Evolutionary conservation across 2,888 invertebrate genomes (phyloP).

Genomic region (Drosophila yooni): DNA sequence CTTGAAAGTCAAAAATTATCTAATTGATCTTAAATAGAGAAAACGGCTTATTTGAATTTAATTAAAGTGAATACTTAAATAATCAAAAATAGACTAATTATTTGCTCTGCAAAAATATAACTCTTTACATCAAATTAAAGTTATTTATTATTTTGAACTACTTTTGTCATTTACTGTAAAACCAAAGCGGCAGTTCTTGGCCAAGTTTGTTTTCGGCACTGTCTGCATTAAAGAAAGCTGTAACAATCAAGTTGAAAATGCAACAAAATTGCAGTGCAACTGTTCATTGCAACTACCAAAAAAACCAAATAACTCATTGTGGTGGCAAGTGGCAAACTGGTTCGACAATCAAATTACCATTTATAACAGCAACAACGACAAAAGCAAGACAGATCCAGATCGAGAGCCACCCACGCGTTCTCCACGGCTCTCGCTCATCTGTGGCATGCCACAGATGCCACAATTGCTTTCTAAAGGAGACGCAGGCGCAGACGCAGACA

Average conservation of each 20-base stretch:
- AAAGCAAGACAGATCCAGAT: constrained; percentile 19
- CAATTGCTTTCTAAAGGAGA: constrained; percentile 74
- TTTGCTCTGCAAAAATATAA: accelerated
- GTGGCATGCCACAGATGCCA: constrained; percentile 53
- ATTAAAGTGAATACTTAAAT: too few species aligned
- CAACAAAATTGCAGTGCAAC: constrained; percentile 14
- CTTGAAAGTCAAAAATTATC: background rate
- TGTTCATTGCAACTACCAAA: constrained; percentile 34
- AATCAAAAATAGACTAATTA: background rate
- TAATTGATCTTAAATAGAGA: background rate
- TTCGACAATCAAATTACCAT: constrained; percentile 75
- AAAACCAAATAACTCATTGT: constrained; percentile 51
- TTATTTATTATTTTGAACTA: background rate
- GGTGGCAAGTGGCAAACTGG: constrained; percentile 50
- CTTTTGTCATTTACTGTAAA: background rate
- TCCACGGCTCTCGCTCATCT: constrained; percentile 17
- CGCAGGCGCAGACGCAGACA: constrained; percentile 8
- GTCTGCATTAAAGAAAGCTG: constrained; percentile 51
- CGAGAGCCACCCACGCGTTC: constrained; percentile 60
- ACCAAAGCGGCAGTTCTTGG: background rate
- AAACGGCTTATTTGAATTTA: background rate
- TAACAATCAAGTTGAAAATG: constrained; percentile 32
- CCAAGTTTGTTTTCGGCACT: constrained; percentile 9
- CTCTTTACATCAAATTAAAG: background rate
- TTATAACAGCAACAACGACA: constrained; percentile 55